Conservation (phyloP, 92 coral and sea anemone species). For the Epizoanthus scotinus region DNA sequence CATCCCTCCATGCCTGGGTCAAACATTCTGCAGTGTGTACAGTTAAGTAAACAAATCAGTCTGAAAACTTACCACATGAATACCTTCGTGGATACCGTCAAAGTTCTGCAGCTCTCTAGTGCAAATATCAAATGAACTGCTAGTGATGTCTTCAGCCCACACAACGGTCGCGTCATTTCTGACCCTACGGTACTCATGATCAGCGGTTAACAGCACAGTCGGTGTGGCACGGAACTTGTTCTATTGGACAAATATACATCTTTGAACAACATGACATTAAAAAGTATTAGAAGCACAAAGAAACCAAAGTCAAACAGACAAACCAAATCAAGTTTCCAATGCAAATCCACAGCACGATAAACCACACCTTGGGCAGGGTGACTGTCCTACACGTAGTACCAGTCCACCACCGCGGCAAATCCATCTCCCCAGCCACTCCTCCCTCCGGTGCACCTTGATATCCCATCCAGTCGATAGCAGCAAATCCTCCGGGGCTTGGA, state of each 20-base stretch:
- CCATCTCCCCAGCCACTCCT: conserved; percentile 67
- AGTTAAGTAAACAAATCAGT: neutral
- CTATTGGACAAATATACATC: neutral
- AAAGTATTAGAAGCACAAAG: neutral
- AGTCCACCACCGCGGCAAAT: conserved; percentile 73
- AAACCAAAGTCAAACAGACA: neutral
- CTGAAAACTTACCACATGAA: conserved; percentile 34
- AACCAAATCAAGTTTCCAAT: neutral
- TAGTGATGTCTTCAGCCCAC: conserved; percentile 52
- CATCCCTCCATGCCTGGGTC: no score
- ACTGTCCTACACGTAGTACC: conserved; percentile 63
- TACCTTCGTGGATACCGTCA: conserved; percentile 46
- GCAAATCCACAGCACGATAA: no score
- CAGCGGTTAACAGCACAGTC: conserved; percentile 31
- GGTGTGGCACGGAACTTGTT: neutral
- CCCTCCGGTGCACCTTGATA: conserved; percentile 71
- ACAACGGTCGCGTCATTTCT: conserved; percentile 53
- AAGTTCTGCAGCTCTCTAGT: conserved; percentile 44
- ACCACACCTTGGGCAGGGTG: conserved; percentile 49
- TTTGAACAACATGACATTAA: neutral
- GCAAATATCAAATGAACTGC: conserved; percentile 33
- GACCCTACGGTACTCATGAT: conserved; percentile 1
- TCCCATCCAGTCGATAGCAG: conserved; percentile 59
- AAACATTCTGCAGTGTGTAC: neutral
- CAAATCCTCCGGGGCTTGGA: conserved; percentile 27